phyloP scores from a whole-genome alignment of 2,113 vertebrate species.

The Cisticola juncidis region DNA sequence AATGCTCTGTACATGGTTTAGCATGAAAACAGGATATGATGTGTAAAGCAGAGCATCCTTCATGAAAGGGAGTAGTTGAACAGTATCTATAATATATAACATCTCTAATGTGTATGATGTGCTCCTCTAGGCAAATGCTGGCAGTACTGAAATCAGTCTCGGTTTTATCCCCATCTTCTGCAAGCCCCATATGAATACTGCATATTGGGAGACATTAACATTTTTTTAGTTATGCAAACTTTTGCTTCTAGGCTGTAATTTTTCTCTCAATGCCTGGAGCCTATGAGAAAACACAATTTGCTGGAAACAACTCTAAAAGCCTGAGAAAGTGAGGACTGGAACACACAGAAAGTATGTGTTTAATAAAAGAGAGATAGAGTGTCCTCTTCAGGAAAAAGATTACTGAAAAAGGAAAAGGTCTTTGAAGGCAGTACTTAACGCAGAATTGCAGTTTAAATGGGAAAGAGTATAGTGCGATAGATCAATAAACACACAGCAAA shows the following conservation, averaged over 20 bases:
- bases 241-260: background rate
- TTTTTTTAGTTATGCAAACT: background rate
- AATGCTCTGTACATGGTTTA: background rate
- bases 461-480: background rate
- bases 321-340: background rate
- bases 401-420: background rate
- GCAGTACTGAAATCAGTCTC: background rate
- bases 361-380: background rate
- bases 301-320: conserved; percentile 6
- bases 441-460: background rate
- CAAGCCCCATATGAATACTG: background rate
- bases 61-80: background rate
- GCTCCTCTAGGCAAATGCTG: background rate
- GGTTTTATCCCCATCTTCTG: background rate
- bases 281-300: background rate
- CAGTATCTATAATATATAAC: background rate
- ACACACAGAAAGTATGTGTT: background rate
- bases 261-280: background rate
- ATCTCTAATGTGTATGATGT: background rate
- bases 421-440: background rate
- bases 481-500: background rate
- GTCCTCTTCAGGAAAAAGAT: background rate
- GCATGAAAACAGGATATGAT: background rate
- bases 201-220: background rate
- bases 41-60: background rate